These are phyloP conservation scores for Mus spretus DNA, from an alignment of 2,797 vertebrate genomes.

Conservation along the genomic window DNA sequence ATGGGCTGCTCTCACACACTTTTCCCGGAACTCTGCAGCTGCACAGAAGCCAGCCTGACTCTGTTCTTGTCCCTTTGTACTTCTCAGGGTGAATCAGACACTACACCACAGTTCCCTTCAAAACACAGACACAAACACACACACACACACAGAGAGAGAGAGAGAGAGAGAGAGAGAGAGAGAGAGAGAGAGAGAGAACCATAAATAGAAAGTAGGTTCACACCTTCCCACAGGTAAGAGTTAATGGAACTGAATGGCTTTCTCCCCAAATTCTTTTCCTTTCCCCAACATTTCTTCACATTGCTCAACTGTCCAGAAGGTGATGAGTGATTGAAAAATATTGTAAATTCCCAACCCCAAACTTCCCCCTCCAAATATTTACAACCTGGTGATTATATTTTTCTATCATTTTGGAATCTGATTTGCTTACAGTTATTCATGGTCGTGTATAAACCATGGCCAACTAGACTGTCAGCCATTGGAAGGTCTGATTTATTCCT, in stretches of 20 bases:
- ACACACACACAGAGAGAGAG: too few relatives aligned
- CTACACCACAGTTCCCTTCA: not conserved
- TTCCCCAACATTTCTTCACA: not conserved
- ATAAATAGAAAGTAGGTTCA: not conserved
- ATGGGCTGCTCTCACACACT: fast-evolving
- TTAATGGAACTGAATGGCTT: not conserved
- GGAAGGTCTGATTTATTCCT: not conserved
- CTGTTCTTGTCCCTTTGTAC: not conserved
- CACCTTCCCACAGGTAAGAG: not conserved
- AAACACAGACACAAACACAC: too few relatives aligned
- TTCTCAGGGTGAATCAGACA: not conserved
- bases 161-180: too few relatives aligned
- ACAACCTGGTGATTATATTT: not conserved
- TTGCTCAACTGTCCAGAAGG: not conserved
- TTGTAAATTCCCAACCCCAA: not conserved
- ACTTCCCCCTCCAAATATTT: not conserved
- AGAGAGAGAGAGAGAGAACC: not conserved
- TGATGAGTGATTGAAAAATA: not conserved
- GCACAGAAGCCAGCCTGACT: not conserved
- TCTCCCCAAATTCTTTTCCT: not conserved
- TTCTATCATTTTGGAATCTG: not conserved
- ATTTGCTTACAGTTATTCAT: not conserved
- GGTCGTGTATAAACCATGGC: not conserved
- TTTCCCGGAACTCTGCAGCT: not conserved
- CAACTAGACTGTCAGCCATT: not conserved